Percentiles rank a stretch among this genome's conserved stretches.
phyloP scores from a whole-genome alignment of 2,113 vertebrate genomes.

The Mohoua ochrocephala region DNA sequence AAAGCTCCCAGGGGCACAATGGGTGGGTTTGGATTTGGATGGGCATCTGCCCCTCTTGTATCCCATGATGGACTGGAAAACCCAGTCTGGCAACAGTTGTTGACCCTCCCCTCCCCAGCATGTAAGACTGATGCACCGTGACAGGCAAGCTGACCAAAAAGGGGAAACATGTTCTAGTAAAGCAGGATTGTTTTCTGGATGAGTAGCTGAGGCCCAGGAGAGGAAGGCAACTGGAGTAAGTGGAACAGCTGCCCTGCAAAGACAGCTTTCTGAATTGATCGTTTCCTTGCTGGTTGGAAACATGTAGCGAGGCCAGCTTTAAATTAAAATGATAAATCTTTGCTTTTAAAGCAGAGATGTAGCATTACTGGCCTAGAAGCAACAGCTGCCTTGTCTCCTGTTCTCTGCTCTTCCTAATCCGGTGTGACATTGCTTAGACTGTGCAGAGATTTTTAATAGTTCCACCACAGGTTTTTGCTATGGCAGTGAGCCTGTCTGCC shows the following conservation, averaged over 20 bases:
- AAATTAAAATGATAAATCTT: background rate
- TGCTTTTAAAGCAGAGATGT: background rate
- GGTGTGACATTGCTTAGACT: background rate
- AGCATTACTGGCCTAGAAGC: background rate
- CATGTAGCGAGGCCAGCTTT: background rate
- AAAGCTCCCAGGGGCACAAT: background rate
- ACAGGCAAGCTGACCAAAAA: background rate
- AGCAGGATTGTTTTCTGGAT: background rate
- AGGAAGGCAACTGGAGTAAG: background rate
- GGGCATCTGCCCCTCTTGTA: background rate
- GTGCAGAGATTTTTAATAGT: background rate
- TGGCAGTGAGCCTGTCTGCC: background rate
- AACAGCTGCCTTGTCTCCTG: slow-evolving; percentile 8
- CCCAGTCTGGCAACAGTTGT: background rate
- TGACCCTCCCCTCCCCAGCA: background rate
- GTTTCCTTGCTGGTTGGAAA: background rate
- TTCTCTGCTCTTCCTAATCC: background rate
- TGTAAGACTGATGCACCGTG: background rate
- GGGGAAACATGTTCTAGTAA: background rate
- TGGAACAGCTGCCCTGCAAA: slow-evolving; percentile 16
- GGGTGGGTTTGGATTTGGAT: background rate
- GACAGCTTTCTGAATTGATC: background rate
- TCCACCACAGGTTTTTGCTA: background rate
- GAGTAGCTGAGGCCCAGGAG: background rate
- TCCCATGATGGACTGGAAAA: background rate